Base-by-base conservation (phyloP, 2,888 invertebrate species). In the Pandemis heparana region DNA sequence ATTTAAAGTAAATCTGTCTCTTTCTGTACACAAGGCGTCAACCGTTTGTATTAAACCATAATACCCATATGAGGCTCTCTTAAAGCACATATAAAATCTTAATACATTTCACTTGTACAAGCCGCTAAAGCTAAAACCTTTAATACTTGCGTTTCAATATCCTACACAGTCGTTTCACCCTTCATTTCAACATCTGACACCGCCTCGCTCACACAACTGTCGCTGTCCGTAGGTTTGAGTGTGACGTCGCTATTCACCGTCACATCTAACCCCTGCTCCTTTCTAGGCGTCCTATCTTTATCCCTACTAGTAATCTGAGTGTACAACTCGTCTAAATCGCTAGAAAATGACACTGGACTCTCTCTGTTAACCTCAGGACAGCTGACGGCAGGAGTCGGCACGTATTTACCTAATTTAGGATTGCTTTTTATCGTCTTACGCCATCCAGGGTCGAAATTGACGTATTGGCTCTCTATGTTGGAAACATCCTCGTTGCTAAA, bases 291-390 rank as follows among this genome's bases (percentile, higher is more conserved):
- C 78, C 90, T 87, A 8, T 91, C 89, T 70, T 88, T 87, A 70
- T 91, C 89, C 74, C 91, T 83, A 79, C 95, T 92, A 16, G 95
- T 94, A 61, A 97, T 96, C 81, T 96, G 96, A 79, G 96, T 96
- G 83, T 97, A 97, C 9, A 97, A 89, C 82, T 96, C 96, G 81
- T 97, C 97, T 66, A 97, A 90, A 78, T 96, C 96, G 81, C 95
- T 96, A 60, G 90, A 83, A 77, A 92, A 92, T 0, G 94, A 94
- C 32, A 90, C 89, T 0, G 94, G 94, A 80, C 92, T 90, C 7
- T 93, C 91, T 5, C 94, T 79, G 75, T 93, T 92, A 0, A 93
- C 94, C 76, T 94, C 94, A 0, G 94, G 94, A 81, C 94, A 94
- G 73, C 93, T 93, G 4, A 92, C 80, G 0, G 93, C 93, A 0